A percentile compares a stretch with the other conserved stretches of the same genome.
These are phyloP conservation scores for Andrena camellia DNA, from an alignment of 2,888 invertebrate genomes.

Conservation along the genomic window DNA sequence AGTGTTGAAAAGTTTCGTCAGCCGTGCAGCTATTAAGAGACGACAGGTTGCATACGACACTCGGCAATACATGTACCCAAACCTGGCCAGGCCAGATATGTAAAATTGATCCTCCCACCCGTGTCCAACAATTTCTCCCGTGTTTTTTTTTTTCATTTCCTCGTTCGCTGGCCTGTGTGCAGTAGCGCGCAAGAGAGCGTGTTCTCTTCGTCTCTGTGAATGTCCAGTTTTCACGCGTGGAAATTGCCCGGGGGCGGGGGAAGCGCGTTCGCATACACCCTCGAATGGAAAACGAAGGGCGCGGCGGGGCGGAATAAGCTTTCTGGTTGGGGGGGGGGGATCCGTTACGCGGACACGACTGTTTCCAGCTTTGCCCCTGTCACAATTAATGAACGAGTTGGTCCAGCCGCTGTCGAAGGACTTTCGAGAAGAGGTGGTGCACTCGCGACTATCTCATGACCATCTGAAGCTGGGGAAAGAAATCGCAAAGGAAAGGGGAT, in stretches of 20 bases:
- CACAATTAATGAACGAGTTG: slow-evolving; percentile 64
- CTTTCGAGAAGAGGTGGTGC: not conserved
- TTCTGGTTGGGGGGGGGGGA: slow-evolving; percentile 33
- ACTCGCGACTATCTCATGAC: no score
- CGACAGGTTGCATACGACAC: slow-evolving; percentile 9
- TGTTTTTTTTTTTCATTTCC: not conserved
- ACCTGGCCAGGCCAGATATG: slow-evolving; percentile 15
- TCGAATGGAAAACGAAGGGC: slow-evolving; percentile 28
- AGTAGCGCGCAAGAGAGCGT: not conserved
- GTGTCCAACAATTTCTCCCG: slow-evolving; percentile 39
- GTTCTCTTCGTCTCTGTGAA: not conserved
- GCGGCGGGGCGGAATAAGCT: slow-evolving; percentile 47
- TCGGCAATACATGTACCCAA: not conserved
- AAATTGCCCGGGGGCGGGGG: slow-evolving; percentile 29
- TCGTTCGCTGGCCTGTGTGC: not conserved
- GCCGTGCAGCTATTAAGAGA: slow-evolving; percentile 40
- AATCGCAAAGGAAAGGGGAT: not conserved
- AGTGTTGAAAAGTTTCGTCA: slow-evolving; percentile 17
- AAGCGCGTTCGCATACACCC: not conserved
- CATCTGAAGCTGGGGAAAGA: not conserved
- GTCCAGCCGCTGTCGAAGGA: slow-evolving; percentile 40
- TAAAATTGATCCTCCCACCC: slow-evolving; percentile 46
- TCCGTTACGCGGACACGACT: slow-evolving; percentile 46
- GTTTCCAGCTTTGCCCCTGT: slow-evolving; percentile 53
- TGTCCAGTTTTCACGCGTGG: slow-evolving; percentile 22